These are phyloP conservation scores for Pseudococcus jackbeardsleyi DNA, from an alignment of 2,888 invertebrate species.

Conservation along the genomic window DNA sequence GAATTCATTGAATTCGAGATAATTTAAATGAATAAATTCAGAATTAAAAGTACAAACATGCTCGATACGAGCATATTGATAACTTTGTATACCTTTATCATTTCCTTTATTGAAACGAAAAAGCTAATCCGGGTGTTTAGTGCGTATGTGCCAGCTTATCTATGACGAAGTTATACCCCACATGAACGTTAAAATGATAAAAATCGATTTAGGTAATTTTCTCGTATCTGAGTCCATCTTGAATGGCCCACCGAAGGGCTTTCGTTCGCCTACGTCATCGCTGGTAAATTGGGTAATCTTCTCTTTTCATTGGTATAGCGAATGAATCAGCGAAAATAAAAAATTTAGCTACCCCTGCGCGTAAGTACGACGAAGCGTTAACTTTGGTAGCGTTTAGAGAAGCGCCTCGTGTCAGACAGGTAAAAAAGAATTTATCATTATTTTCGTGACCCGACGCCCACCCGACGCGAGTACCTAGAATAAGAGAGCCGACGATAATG, in stretches of 20 bases:
- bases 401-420: conserved; percentile 24
- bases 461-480: not conserved
- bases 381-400: not conserved
- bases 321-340: conserved; percentile 22
- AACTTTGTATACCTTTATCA: too few relatives aligned
- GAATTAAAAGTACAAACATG: too few relatives aligned
- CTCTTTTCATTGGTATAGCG: not conserved
- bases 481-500: not conserved
- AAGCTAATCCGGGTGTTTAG: too few relatives aligned
- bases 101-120: too few relatives aligned
- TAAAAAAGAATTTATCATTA: conserved; percentile 54
- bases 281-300: not conserved
- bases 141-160: too few relatives aligned
- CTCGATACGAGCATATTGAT: too few relatives aligned
- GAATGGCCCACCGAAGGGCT: not conserved
- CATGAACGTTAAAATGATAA: not conserved
- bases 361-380: not conserved
- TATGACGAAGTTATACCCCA: too few relatives aligned
- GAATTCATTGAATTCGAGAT: too few relatives aligned
- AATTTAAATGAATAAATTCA: too few relatives aligned
- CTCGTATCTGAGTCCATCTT: conserved; percentile 8
- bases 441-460: conserved; percentile 37
- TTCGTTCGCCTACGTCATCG: not conserved
- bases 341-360: conserved; percentile 39
- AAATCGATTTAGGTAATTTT: conserved; percentile 14